Evolutionary conservation across 2,797 vertebrate genomes (phyloP).

Genomic region (Eleutherodactylus coqui): DNA sequence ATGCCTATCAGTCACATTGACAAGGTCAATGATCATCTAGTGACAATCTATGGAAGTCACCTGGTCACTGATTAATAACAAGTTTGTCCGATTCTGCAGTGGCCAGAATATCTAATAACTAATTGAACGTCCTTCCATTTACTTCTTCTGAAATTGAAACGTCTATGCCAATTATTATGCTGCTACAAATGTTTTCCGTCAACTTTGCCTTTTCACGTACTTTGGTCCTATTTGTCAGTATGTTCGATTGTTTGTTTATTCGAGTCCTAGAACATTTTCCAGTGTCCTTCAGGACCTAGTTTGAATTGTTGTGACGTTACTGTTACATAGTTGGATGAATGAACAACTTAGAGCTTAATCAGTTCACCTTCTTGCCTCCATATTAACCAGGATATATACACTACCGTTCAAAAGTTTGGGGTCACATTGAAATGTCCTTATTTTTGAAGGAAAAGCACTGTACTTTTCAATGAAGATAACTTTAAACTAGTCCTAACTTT

Average conservation of each 20-base stretch:
- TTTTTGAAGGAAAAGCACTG: too few relatives aligned
- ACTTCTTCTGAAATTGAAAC: background rate
- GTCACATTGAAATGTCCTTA: too few relatives aligned
- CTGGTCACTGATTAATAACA: background rate
- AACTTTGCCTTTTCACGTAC: background rate
- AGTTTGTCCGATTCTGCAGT: background rate
- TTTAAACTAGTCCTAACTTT: too few relatives aligned
- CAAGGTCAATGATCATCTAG: constrained; percentile 36
- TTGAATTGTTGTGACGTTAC: background rate
- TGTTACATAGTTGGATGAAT: background rate
- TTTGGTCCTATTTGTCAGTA: background rate
- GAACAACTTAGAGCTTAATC: background rate
- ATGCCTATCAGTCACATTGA: constrained; percentile 23
- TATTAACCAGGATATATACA: too few relatives aligned
- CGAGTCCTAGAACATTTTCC: background rate
- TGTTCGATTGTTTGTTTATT: background rate
- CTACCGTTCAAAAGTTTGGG: too few relatives aligned
- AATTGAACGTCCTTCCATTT: background rate
- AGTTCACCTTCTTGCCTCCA: background rate
- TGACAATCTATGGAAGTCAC: constrained; percentile 9
- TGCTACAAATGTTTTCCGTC: background rate
- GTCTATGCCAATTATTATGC: background rate
- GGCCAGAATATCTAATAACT: background rate
- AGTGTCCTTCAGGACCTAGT: background rate
- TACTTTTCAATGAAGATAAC: too few relatives aligned